These are phyloP conservation scores for Lepidothrix coronata DNA, from an alignment of 2,113 vertebrate species.

Conservation along the genomic window DNA sequence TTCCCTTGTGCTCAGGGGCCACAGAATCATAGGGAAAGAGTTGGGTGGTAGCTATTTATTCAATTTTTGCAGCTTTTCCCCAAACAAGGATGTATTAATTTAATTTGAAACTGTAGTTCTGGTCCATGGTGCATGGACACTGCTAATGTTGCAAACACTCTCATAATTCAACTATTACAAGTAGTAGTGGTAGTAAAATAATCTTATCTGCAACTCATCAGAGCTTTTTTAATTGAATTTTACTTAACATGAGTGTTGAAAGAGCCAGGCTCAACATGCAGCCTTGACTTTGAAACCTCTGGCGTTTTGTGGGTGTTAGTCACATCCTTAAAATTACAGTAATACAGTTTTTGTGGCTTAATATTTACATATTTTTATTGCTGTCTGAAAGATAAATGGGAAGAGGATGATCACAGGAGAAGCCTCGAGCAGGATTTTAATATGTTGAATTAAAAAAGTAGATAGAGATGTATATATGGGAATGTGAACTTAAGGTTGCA, in stretches of 20 bases:
- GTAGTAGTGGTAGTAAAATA: constrained; percentile 50
- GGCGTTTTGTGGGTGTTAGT: constrained; percentile 68
- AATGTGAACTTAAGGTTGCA: constrained; percentile 46
- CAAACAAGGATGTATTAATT: background rate
- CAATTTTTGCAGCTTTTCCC: background rate
- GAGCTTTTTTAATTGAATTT: constrained; percentile 67
- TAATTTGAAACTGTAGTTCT: background rate
- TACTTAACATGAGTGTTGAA: constrained; percentile 53
- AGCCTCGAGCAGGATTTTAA: constrained; percentile 60
- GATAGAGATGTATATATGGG: background rate
- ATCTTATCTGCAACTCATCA: constrained; percentile 56
- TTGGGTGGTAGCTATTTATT: background rate
- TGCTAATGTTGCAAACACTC: background rate
- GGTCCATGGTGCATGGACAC: background rate
- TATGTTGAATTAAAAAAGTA: constrained; percentile 32
- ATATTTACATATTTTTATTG: constrained; percentile 71
- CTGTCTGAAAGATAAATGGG: constrained; percentile 69
- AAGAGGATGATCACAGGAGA: constrained; percentile 61
- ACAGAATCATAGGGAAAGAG: background rate
- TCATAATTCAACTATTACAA: constrained; percentile 41
- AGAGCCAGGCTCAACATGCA: constrained; percentile 39
- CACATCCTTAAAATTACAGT: constrained; percentile 68
- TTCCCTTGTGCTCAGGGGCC: background rate
- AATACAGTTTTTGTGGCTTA: constrained; percentile 67
- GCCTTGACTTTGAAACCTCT: constrained; percentile 63